Conservation (phyloP, 2,797 vertebrate genomes). For the Danio kyathit region DNA sequence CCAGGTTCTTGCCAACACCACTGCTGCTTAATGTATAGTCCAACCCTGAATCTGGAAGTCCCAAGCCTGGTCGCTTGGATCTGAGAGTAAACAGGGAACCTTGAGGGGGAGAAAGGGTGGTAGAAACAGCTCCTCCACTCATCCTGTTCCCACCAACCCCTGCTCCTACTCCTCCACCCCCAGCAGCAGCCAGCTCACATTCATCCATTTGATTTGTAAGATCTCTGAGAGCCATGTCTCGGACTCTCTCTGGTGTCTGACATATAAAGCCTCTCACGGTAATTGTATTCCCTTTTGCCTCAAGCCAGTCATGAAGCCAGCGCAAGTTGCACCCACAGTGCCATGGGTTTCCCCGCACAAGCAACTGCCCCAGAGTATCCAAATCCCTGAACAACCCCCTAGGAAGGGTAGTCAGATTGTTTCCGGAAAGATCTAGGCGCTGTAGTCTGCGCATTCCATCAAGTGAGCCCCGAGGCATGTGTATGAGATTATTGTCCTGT, state of each 20-base stretch:
- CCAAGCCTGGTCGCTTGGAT: slow-evolving; percentile 86
- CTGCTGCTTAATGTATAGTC: slow-evolving; percentile 89
- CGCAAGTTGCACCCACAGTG: slow-evolving; percentile 92
- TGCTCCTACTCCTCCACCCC: slow-evolving; percentile 61
- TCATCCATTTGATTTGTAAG: slow-evolving; percentile 90
- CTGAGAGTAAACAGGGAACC: slow-evolving; percentile 91
- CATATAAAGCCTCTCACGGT: slow-evolving; percentile 92
- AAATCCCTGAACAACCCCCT: slow-evolving; percentile 90
- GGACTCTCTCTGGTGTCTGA: slow-evolving; percentile 87
- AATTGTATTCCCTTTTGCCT: slow-evolving; percentile 82
- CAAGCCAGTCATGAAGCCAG: slow-evolving; percentile 94
- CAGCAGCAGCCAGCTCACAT: slow-evolving; percentile 76
- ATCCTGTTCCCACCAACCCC: slow-evolving; percentile 68
- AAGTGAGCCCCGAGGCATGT: slow-evolving; percentile 88
- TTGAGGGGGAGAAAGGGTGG: slow-evolving; percentile 83
- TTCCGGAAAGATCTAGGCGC: slow-evolving; percentile 91
- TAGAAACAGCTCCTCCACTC: slow-evolving; percentile 68
- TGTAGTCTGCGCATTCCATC: slow-evolving; percentile 88
- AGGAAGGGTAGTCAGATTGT: slow-evolving; percentile 93
- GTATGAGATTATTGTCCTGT: slow-evolving; percentile 92
- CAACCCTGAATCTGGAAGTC: slow-evolving; percentile 85
- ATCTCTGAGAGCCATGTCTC: slow-evolving; percentile 90
- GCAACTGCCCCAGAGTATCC: slow-evolving; percentile 87
- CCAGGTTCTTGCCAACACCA: slow-evolving; percentile 85
- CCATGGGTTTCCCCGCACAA: slow-evolving; percentile 94